These are phyloP conservation scores for Microctenopoma stevenorrisi DNA, from an alignment of 2,797 vertebrate species.

Conservation along the genomic window DNA sequence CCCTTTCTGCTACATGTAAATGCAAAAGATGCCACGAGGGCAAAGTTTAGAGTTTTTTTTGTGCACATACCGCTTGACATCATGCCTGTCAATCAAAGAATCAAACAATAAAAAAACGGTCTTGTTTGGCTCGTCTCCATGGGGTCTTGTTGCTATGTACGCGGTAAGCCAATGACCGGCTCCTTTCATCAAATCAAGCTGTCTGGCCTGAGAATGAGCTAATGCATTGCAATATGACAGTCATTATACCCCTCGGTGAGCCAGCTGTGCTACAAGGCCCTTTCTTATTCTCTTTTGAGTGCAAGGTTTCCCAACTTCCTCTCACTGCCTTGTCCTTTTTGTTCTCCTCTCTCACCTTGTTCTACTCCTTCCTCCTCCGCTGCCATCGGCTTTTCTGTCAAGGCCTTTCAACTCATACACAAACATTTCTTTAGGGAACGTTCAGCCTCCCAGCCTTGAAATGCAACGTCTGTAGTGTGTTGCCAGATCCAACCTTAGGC, in stretches of 20 bases:
- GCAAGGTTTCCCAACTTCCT: conserved; percentile 47
- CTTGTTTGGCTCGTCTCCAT: conserved; percentile 67
- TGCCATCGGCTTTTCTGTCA: conserved; percentile 22
- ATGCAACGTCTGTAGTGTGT: conserved; percentile 15
- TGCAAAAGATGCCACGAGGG: not conserved
- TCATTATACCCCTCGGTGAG: conserved; percentile 65
- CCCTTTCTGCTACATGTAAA: not conserved
- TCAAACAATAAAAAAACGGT: conserved; percentile 9
- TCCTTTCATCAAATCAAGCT: conserved; percentile 68
- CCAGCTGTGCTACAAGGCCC: conserved; percentile 60
- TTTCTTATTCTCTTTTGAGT: conserved; percentile 36
- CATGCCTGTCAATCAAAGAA: conserved; percentile 52
- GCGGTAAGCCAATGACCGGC: conserved; percentile 59
- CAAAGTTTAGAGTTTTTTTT: not conserved
- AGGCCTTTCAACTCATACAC: conserved; percentile 28
- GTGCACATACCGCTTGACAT: conserved; percentile 5
- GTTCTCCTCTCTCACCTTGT: conserved; percentile 19
- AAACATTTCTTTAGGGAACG: conserved; percentile 39
- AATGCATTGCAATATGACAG: conserved; percentile 73
- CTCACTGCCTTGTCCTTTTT: conserved; percentile 15
- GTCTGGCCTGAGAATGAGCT: conserved; percentile 70
- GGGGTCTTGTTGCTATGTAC: conserved; percentile 69
- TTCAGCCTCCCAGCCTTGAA: conserved; percentile 3
- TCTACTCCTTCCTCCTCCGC: conserved; percentile 1
- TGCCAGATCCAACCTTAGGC: conserved; percentile 11